Evolutionary conservation across 2,113 vertebrate species (phyloP).

Genomic region (Thamnophis sirtalis): DNA sequence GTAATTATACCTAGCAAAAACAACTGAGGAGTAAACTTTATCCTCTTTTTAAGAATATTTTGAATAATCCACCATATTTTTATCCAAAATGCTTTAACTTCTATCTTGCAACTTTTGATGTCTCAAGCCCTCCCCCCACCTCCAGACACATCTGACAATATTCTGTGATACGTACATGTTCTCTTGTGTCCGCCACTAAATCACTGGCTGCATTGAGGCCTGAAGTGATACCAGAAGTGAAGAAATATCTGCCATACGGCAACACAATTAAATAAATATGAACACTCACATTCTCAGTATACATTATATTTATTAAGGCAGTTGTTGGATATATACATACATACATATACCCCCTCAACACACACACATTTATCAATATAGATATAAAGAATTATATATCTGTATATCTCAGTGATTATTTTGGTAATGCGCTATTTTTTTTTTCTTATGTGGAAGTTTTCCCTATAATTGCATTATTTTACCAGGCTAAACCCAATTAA

Average conservation of each 20-base stretch:
- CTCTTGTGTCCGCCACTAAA: conserved; percentile 11
- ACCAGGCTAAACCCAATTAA: conserved; percentile 70
- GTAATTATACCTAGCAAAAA: no score
- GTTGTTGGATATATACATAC: conserved; percentile 13
- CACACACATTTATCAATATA: neutral
- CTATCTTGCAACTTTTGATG: neutral
- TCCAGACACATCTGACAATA: neutral
- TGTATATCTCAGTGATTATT: conserved; percentile 10
- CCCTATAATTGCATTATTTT: conserved; percentile 68
- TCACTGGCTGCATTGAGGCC: conserved; percentile 13
- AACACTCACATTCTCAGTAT: conserved; percentile 63
- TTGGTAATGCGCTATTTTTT: conserved; percentile 60
- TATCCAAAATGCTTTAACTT: neutral
- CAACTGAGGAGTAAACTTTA: no score
- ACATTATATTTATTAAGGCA: conserved; percentile 65
- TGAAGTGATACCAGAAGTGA: neutral
- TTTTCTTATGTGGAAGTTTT: conserved; percentile 38
- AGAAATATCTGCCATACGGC: conserved; percentile 32
- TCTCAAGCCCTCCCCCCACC: neutral
- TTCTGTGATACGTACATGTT: neutral
- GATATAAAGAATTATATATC: neutral
- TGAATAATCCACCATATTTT: no score
- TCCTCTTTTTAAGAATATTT: no score
- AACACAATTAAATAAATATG: conserved; percentile 58
- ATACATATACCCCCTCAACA: no score